phyloP scores from a whole-genome alignment of 2,888 invertebrate species.

The Ectemnius cavifrons region DNA sequence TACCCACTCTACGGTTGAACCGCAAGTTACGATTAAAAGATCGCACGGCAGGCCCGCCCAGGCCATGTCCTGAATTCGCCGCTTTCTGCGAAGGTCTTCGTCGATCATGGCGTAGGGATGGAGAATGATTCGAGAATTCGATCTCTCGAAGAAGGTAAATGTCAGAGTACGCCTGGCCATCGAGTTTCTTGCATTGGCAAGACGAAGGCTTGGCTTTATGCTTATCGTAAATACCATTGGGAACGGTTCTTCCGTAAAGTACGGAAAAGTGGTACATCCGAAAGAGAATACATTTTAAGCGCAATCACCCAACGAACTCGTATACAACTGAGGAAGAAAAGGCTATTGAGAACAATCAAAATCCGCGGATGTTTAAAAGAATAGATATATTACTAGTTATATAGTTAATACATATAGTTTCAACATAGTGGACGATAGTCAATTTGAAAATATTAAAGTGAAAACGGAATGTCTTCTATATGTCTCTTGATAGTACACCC shows the following conservation, averaged over 20 bases:
- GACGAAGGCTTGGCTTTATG: slow-evolving; percentile 43
- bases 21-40: slow-evolving; percentile 72
- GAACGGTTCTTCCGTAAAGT: slow-evolving; percentile 24
- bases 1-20: slow-evolving; percentile 46
- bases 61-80: slow-evolving; percentile 67
- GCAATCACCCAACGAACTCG: neutral
- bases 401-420: too few relatives aligned
- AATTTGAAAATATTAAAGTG: too few relatives aligned
- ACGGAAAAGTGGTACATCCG: neutral
- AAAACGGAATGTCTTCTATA: too few relatives aligned
- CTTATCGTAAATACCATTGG: slow-evolving; percentile 57
- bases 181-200: neutral
- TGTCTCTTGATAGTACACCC: slow-evolving; percentile 22
- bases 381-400: too few relatives aligned
- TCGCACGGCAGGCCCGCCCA: slow-evolving; percentile 69
- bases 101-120: slow-evolving; percentile 21
- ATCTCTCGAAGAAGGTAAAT: slow-evolving; percentile 24
- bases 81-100: slow-evolving; percentile 44
- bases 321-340: neutral
- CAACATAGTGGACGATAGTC: too few relatives aligned
- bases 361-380: too few relatives aligned
- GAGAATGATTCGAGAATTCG: slow-evolving; percentile 20
- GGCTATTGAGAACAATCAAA: neutral
- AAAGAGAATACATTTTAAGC: neutral
- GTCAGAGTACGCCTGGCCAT: slow-evolving; percentile 18